A percentile compares a stretch with the other conserved stretches of the same genome.
These are phyloP conservation scores for Kryptopterus vitreolus DNA, from an alignment of 2,797 vertebrate genomes.

Conservation along the genomic window DNA sequence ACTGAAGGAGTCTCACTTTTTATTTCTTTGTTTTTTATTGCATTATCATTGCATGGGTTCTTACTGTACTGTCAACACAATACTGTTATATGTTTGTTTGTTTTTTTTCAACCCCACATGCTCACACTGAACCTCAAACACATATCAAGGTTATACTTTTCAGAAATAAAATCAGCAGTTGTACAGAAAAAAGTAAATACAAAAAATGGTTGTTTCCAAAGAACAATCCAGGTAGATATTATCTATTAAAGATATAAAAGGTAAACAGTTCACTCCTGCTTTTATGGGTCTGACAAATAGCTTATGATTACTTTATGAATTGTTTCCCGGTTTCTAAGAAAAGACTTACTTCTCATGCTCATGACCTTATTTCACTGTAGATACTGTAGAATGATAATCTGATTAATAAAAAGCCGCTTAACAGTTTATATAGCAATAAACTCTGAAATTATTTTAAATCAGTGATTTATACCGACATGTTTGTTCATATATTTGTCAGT, in stretches of 20 bases:
- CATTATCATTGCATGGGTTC: slow-evolving; percentile 16
- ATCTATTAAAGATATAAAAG: slow-evolving; percentile 23
- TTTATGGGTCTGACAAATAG: neutral
- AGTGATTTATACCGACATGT: neutral
- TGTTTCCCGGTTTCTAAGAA: slow-evolving; percentile 9
- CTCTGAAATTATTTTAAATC: neutral
- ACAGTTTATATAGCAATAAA: neutral
- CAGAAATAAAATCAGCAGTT: slow-evolving; percentile 4
- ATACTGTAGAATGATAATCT: slow-evolving; percentile 3
- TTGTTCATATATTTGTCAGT: neutral
- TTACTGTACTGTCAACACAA: slow-evolving; percentile 24
- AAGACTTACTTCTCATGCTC: neutral
- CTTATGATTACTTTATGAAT: slow-evolving; percentile 10
- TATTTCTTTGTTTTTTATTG: slow-evolving; percentile 24
- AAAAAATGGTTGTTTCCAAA: slow-evolving; percentile 5
- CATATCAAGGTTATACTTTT: slow-evolving; percentile 21
- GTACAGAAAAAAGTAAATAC: neutral
- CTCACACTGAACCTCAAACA: neutral
- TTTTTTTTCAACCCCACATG: slow-evolving; percentile 6
- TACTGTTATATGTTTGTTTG: slow-evolving; percentile 13
- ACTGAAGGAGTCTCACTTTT: slow-evolving; percentile 10
- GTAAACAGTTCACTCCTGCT: slow-evolving; percentile 24
- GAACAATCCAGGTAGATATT: slow-evolving; percentile 3
- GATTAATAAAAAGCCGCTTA: slow-evolving; percentile 18
- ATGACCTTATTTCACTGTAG: slow-evolving; percentile 10